These are phyloP conservation scores for Phrixothrix hirtus DNA, from an alignment of 2,888 invertebrate species.

Conservation along the genomic window DNA sequence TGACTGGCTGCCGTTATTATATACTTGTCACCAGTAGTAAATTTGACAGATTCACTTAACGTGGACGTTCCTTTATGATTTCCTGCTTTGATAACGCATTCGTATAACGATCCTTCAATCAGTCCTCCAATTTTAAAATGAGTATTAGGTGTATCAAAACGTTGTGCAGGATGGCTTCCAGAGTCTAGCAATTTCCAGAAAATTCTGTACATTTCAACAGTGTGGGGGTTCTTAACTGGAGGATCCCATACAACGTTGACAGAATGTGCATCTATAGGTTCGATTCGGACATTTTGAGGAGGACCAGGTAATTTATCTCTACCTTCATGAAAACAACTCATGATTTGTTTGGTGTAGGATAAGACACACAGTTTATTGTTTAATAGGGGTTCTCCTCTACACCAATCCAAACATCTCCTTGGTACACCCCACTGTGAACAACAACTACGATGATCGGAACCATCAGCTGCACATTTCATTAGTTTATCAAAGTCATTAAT, in stretches of 20 bases:
- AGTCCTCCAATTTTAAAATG: constrained; percentile 72
- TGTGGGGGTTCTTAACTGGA: constrained; percentile 79
- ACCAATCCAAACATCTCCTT: constrained; percentile 80
- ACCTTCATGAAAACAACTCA: constrained; percentile 81
- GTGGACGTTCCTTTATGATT: constrained; percentile 77
- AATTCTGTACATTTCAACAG: constrained; percentile 80
- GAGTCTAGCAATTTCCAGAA: constrained; percentile 74
- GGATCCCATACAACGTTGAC: constrained; percentile 74
- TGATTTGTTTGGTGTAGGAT: constrained; percentile 72
- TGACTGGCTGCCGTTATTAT: constrained; percentile 69
- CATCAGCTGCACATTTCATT: constrained; percentile 83
- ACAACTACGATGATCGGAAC: constrained; percentile 81
- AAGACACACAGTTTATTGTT: constrained; percentile 70
- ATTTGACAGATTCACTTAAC: constrained; percentile 72
- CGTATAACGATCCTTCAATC: constrained; percentile 74
- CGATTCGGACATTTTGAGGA: constrained; percentile 68
- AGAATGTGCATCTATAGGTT: constrained; percentile 62
- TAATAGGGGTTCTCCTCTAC: constrained; percentile 74
- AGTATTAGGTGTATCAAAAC: constrained; percentile 74
- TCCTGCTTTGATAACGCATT: constrained; percentile 81
- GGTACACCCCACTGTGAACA: constrained; percentile 82
- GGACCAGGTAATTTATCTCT: constrained; percentile 78
- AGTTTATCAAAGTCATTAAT: constrained; percentile 82
- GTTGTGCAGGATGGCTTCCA: constrained; percentile 60
- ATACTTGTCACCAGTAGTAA: constrained; percentile 75